Conservation (phyloP, 2,888 invertebrate species). For the Acanthopleura granulata region DNA sequence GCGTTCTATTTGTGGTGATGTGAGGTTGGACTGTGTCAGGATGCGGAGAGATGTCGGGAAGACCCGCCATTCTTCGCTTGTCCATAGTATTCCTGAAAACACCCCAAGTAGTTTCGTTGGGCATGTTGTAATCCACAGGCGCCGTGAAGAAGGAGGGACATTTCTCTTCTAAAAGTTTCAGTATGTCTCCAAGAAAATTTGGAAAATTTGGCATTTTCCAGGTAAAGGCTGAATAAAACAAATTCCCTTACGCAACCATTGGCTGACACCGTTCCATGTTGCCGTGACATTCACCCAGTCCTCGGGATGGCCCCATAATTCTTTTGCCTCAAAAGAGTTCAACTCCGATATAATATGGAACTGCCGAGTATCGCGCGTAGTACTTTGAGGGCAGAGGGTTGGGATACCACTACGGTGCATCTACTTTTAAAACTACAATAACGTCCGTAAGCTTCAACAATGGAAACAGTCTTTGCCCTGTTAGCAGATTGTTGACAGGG, state of each 20-base stretch:
- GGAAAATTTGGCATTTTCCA: neutral
- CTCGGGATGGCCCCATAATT: neutral
- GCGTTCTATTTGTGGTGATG: neutral
- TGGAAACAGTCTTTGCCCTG: neutral
- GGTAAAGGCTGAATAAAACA: neutral
- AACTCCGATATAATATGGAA: neutral
- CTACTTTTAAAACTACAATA: neutral
- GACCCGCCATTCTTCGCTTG: neutral
- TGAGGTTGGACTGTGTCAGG: neutral
- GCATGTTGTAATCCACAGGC: neutral
- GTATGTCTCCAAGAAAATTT: neutral
- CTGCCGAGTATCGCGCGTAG: neutral
- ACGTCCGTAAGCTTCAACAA: neutral
- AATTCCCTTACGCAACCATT: neutral
- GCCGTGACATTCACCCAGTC: neutral
- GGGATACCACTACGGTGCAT: neutral
- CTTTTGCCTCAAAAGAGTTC: neutral
- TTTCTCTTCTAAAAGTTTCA: neutral
- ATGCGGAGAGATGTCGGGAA: neutral
- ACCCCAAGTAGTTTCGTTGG: constrained; percentile 5
- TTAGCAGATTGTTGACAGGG: neutral
- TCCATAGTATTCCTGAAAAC: neutral
- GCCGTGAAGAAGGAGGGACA: neutral
- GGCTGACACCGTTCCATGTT: neutral
- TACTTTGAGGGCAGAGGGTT: neutral